Conservation (phyloP, 2,888 invertebrate genomes). For the Yponomeuta sedellus region DNA sequence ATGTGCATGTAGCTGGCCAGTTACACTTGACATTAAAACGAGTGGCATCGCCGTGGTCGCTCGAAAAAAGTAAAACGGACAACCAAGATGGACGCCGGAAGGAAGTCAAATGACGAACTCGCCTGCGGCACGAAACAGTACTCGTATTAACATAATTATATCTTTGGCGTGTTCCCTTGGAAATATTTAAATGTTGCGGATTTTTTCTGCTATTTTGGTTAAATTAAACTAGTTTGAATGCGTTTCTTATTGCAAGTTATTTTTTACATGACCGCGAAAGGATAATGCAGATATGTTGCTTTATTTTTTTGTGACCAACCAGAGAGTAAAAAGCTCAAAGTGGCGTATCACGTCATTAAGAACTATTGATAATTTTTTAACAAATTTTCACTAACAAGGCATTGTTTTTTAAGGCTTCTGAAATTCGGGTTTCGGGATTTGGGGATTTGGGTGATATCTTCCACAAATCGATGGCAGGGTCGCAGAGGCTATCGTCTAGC, state of each 20-base stretch:
- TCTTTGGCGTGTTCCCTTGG: constrained; percentile 27
- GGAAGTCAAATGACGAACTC: constrained; percentile 25
- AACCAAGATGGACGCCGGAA: constrained; percentile 15
- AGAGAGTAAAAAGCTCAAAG: too few species aligned
- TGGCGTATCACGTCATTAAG: too few species aligned
- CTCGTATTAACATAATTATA: constrained; percentile 27
- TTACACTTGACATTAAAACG: constrained; percentile 15
- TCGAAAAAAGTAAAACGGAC: constrained; percentile 11
- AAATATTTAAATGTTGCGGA: constrained; percentile 25
- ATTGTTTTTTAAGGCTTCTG: too few species aligned
- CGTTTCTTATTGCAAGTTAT: neutral
- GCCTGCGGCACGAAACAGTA: constrained; percentile 17
- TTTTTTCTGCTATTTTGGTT: neutral
- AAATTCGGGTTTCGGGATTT: too few species aligned
- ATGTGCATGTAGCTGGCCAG: constrained; percentile 5
- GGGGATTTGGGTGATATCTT: too few species aligned
- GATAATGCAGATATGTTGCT: neutral
- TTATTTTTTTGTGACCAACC: too few species aligned
- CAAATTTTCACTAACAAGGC: too few species aligned
- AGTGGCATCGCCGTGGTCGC: constrained; percentile 7
- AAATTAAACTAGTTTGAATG: neutral
- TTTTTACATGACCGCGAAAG: neutral
- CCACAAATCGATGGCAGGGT: too few species aligned
- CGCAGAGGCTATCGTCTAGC: too few species aligned
- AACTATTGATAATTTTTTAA: too few species aligned